Base-by-base conservation (phyloP, 1,140 invertebrate genomes). In the Micrasema minimum region DNA sequence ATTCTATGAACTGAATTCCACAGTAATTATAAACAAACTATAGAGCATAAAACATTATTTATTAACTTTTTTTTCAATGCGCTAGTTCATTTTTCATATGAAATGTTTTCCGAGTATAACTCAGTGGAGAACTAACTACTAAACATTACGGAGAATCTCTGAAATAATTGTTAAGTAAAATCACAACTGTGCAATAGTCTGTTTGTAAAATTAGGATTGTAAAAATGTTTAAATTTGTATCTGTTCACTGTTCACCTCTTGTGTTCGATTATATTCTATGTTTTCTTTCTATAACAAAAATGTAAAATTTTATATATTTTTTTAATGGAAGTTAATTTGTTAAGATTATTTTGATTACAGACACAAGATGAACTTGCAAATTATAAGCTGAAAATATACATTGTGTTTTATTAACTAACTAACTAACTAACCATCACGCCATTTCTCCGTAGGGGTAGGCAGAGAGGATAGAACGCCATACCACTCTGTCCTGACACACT, bases 191-290 rank as follows among this genome's bases (percentile, higher is more conserved):
- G 55, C 66, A 69, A 69, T 69, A 67, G 65, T 43, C 31, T 69
- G 51, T 59, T 57, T 18, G 16, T 64, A 48, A 38, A 38, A 37
- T 51, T 50, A 51, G 11, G 48, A 7, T 41, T 67, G 65, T 53
- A 55, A 45, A 57, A 57, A 18, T n/a, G n/a, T n/a, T n/a, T n/a
- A 59, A 18, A 35, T 48, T 46, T 45, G 48, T 12, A 45, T 53
- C 50, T 72, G 61, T 61, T 31, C 35, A 66, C 65, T 75, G 73
- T 75, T 71, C 73, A 71, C 73, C 73, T 66, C 37, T 69, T 75
- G 73, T 75, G 73, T 75, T 75, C 73, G 69, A 71, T 71, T 75
- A 71, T 67, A 46, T 74, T 55, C 41, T 43, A 64, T 71, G 38
- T 26, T 74, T 74, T 55, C 48, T 55, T 64, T 72, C 67, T 67